Evolutionary conservation across 2,888 invertebrate species (phyloP), one percentile per base, ranked within the genome.

Genomic region (Zeuzera pyrina): DNA sequence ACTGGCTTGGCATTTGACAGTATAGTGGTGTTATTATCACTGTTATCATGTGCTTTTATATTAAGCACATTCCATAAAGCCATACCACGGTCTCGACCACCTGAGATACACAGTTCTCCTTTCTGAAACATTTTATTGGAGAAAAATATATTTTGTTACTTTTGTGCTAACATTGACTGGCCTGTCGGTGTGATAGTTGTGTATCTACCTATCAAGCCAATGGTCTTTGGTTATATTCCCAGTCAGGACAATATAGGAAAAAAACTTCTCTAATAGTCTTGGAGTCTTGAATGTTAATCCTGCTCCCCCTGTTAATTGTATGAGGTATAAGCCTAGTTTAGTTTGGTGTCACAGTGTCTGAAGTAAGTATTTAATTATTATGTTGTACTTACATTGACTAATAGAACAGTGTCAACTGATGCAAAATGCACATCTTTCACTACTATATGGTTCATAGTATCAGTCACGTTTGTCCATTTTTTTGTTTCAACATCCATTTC

Each of bases 31-130:
- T n/a, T n/a, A 31, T 55, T 52, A 34, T 62, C 61, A 42, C 52
- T 50, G 29, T 56, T 43, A 12, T 61, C 49, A 29, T 65, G 53
- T 26, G 62, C 50, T 46, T 57, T 40, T 42, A 72, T 57, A 13
- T 72, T 67, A 15, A 61, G 47, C 7, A 87, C 62, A 46, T 74
- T 71, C 85, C 87, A 86, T 22, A 86, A 54, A 6, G 83, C 84
- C 52, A 88, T 64, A 10, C 83, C 77, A 26, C 87, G 70, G 56
- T 88, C 87, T 45, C 88, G 71, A 4, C 86, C 86, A 16, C 87
- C 88, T 8, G 88, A 86, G 45, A 87, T 61, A 54, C 86, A 86
- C 31, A 74, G 48, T 41, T 70, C 62, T 25, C 83, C 84, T 47
- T 73, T 67, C 85, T 85, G 52, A 33, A 64, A 56, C n/a, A 41